phyloP scores from a whole-genome alignment of 2,888 invertebrate genomes.

The Nymphalis polychloros region DNA sequence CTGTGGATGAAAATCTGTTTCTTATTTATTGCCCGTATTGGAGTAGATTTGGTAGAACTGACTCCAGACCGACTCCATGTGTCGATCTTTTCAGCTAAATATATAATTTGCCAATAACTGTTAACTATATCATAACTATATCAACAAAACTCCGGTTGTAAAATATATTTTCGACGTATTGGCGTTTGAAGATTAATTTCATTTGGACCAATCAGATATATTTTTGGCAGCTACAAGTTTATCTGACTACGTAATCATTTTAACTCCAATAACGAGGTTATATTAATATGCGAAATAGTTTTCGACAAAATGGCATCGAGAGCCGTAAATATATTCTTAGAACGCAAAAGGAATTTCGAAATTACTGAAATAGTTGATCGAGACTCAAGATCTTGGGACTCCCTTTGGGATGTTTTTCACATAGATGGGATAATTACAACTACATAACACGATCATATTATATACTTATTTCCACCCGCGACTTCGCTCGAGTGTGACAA shows the following conservation, averaged over 20 bases:
- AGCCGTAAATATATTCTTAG: neutral
- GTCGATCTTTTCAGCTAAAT: too few relatives aligned
- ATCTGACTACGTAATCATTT: neutral
- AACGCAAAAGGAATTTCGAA: neutral
- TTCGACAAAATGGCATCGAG: neutral
- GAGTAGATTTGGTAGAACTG: too few relatives aligned
- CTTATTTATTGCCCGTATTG: too few relatives aligned
- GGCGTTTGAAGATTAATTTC: conserved; percentile 7
- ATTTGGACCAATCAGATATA: conserved; percentile 10
- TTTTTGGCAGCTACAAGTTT: conserved; percentile 8
- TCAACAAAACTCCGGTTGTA: conserved; percentile 12
- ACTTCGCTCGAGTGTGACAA: too few relatives aligned
- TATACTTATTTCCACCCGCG: too few relatives aligned
- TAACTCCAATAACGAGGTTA: neutral
- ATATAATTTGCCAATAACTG: neutral
- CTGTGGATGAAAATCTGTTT: too few relatives aligned
- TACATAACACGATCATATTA: too few relatives aligned
- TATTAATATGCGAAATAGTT: neutral
- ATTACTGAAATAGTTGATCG: neutral
- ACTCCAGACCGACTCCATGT: too few relatives aligned
- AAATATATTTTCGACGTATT: conserved; percentile 4
- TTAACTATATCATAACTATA: too few relatives aligned
- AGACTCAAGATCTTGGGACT: too few relatives aligned
- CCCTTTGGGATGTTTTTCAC: too few relatives aligned
- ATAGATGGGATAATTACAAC: too few relatives aligned